phyloP scores from a whole-genome alignment of 2,888 invertebrate species.

The Lithophane semibrunnea region DNA sequence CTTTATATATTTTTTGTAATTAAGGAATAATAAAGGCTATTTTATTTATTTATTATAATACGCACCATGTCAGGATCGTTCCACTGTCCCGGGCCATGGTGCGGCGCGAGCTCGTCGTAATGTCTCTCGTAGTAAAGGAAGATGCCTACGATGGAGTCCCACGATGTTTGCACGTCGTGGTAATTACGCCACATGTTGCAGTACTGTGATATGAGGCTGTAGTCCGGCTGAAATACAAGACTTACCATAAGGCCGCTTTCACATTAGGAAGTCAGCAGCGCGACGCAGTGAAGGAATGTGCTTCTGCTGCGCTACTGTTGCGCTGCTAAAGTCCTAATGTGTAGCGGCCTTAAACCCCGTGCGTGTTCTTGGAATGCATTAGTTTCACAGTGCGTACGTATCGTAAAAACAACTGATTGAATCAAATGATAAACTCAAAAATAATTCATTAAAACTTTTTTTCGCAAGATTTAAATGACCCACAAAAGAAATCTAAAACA shows the following conservation, averaged over 20 bases:
- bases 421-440: background rate
- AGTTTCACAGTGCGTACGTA: background rate
- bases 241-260: background rate
- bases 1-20: too few species aligned
- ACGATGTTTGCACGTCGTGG: slow-evolving; percentile 91
- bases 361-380: background rate
- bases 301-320: too few species aligned
- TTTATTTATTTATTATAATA: slow-evolving; percentile 1
- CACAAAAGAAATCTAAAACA: background rate
- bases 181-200: slow-evolving; percentile 93
- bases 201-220: slow-evolving; percentile 82
- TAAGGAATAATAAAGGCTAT: too few species aligned
- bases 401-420: background rate
- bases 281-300: too few species aligned
- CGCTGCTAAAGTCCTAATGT: too few species aligned
- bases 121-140: slow-evolving; percentile 88
- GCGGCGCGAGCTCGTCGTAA: slow-evolving; percentile 84
- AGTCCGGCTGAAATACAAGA: slow-evolving; percentile 88
- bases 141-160: slow-evolving; percentile 88
- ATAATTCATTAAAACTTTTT: background rate
- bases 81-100: slow-evolving; percentile 93
- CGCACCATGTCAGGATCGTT: slow-evolving; percentile 94
- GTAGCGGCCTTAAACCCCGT: too few species aligned
- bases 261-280: too few species aligned
- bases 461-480: background rate